Base-by-base conservation (phyloP, 1,140 invertebrate genomes). In the Leptestheria dahalacensis region DNA sequence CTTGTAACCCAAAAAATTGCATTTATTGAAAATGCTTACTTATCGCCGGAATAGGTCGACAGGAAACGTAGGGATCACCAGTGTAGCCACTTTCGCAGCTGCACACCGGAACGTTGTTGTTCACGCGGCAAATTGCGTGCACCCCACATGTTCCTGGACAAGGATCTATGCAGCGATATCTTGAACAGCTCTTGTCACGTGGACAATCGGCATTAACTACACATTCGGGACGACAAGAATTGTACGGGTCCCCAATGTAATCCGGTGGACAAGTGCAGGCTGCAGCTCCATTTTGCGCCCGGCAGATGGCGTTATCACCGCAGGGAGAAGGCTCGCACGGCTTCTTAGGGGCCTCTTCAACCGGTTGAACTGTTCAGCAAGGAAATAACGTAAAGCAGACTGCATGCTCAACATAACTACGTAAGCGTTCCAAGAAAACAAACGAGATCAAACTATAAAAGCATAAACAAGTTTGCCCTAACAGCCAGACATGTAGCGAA, bases 261-360 rank as follows among this genome's bases (percentile, higher is more conserved):
- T 88, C 88, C 15, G 87, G 85, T 69, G 88, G 86, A 70, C 88
- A 92, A 64, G 83, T 82, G 66, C 88, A 92, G 21, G 80, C 77
- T 0, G 85, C 79, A 62, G 75, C 74, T 66, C 89, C 86, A 65
- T 81, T 80, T 69, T 88, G 82, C 1, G 85, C 82, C n/a, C 85
- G 82, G 69, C 88, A 91, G 20, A 91, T 73, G 0, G 88, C 82
- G 71, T 91, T 90, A 18, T 80, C 76, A 10, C 86, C 87, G 65
- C 88, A 92, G n/a, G 84, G 81, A 41, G 67, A 68, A 21, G 68
- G 68, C 25, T 63, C 57, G 60, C 70, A 71, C 18, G 68, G 69
- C 33, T 41, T 6, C 15, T 41, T 41, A 15, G 33, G 33, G 15
- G 33, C 33, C 15, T 41, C 33, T 6, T 9, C 33, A 41, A 41